phyloP scores from a whole-genome alignment of 2,797 vertebrate genomes.

The Psittacula echo region DNA sequence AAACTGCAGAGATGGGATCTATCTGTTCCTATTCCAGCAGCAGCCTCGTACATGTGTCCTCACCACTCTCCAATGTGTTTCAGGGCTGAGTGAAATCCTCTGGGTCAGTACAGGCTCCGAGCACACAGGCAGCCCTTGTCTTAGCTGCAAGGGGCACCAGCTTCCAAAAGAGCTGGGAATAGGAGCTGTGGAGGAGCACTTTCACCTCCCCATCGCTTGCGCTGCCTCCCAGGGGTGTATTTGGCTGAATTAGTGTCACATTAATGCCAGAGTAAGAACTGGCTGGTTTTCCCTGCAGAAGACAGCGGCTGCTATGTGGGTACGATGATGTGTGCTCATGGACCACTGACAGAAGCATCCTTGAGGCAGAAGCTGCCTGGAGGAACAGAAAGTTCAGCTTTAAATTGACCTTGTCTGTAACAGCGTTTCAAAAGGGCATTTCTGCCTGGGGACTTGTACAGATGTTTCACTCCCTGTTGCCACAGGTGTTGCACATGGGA shows the following conservation, averaged over 20 bases:
- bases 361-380: background rate
- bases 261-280: background rate
- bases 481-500: background rate
- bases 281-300: background rate
- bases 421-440: background rate
- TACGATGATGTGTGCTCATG: rapidly evolving
- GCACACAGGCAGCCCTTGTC: background rate
- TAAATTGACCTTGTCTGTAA: background rate
- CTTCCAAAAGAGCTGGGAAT: background rate
- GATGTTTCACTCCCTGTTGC: background rate
- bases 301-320: background rate
- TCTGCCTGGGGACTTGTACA: background rate
- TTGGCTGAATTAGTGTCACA: no score
- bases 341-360: no score
- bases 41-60: background rate
- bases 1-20: no score
- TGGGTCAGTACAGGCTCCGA: rapidly evolving
- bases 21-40: background rate
- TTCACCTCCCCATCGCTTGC: background rate
- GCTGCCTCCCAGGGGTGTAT: background rate
- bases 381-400: background rate
- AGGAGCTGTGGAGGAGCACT: background rate
- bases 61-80: background rate
- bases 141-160: no score
- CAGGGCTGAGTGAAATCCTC: background rate